Evolutionary conservation across 2,888 invertebrate genomes (phyloP).

Genomic region (Aleiodes alternator): DNA sequence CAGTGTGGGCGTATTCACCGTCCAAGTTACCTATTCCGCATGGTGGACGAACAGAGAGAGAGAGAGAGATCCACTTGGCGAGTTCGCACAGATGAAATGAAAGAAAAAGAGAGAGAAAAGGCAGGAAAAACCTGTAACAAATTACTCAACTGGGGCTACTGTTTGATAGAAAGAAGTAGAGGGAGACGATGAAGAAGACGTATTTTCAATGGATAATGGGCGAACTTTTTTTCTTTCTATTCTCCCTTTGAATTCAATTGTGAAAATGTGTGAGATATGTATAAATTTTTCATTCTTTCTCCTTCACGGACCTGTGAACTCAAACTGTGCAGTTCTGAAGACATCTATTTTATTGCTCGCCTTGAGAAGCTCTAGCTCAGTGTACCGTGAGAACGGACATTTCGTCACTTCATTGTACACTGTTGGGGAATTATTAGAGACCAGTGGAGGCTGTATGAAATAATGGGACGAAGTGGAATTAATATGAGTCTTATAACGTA

Average conservation of each 20-base stretch:
- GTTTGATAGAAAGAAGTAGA: constrained; percentile 6
- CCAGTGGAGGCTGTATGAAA: too few relatives aligned
- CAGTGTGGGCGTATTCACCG: constrained; percentile 45
- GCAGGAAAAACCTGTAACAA: constrained; percentile 35
- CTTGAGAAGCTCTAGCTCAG: not conserved
- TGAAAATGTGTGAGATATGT: constrained; percentile 17
- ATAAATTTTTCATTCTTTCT: constrained; percentile 15
- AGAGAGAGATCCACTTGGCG: not conserved
- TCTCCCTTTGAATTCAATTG: constrained; percentile 1
- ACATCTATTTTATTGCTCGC: constrained; percentile 16
- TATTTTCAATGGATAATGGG: constrained; percentile 32
- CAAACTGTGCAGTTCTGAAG: constrained; percentile 41
- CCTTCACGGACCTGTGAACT: constrained; percentile 19
- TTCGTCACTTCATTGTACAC: constrained; percentile 27
- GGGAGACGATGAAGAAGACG: constrained; percentile 29
- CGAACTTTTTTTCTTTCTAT: constrained; percentile 1
- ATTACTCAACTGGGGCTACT: constrained; percentile 31
- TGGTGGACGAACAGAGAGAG: constrained; percentile 9
- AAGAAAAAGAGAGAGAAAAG: constrained; percentile 5
- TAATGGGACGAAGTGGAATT: too few relatives aligned
- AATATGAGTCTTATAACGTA: too few relatives aligned
- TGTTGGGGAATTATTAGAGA: too few relatives aligned
- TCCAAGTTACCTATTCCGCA: constrained; percentile 10
- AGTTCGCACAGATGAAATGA: constrained; percentile 25
- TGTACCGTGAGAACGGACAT: constrained; percentile 24